A percentile compares a stretch with the other conserved stretches of the same genome.
Conservation (phyloP, 2,113 vertebrate genomes). For the Eulemur rufifrons region DNA sequence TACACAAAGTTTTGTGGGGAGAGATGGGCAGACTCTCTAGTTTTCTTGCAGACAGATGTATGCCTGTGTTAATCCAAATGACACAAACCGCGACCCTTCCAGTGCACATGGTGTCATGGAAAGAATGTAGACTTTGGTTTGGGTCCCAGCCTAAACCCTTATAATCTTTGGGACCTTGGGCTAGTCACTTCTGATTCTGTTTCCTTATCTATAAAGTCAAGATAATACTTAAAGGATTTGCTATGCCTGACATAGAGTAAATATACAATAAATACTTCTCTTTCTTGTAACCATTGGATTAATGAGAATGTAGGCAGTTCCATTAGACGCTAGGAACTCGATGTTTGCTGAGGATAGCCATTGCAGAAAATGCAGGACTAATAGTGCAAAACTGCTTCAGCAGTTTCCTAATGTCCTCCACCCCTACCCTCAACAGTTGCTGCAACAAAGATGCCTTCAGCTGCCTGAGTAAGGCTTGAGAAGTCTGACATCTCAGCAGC, state of each 20-base stretch:
- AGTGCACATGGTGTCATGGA: neutral
- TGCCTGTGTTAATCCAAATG: neutral
- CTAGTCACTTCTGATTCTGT: neutral
- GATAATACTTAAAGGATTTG: neutral
- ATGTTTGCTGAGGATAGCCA: neutral
- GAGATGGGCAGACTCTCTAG: neutral
- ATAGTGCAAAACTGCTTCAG: neutral
- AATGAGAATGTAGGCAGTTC: neutral
- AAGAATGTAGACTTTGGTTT: conserved; percentile 5
- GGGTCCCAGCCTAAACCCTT: neutral
- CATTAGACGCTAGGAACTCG: neutral
- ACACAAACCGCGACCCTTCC: neutral
- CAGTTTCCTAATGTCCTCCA: neutral
- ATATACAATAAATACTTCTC: neutral
- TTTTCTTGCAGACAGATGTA: neutral
- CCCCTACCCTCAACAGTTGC: neutral
- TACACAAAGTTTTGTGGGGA: neutral
- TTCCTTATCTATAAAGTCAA: neutral
- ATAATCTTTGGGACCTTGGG: neutral
- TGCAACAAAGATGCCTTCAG: neutral
- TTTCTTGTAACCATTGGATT: neutral
- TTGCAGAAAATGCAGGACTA: neutral
- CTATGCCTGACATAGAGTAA: neutral
- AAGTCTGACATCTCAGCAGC: neutral
- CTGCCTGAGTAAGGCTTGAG: neutral